These are phyloP conservation scores for Sinosuthora webbiana DNA, from an alignment of 2,113 vertebrate genomes.

Conservation along the genomic window DNA sequence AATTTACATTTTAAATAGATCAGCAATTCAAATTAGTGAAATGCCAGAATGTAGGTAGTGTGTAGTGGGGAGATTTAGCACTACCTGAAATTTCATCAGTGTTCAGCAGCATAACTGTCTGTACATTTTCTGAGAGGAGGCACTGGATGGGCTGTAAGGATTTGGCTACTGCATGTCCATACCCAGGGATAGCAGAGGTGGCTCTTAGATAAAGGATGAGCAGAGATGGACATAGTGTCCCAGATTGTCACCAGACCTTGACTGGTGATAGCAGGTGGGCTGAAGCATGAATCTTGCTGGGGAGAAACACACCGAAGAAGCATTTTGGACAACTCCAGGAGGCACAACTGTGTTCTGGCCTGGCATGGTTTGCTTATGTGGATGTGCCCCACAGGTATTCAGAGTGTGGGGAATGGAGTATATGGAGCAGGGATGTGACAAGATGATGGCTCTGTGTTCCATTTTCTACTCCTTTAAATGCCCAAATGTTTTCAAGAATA, in stretches of 20 bases:
- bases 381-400: neutral
- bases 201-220: neutral
- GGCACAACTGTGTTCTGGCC: fast-evolving
- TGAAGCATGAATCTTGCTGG: neutral
- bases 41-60: constrained; percentile 29
- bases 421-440: neutral
- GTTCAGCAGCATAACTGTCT: neutral
- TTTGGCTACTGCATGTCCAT: neutral
- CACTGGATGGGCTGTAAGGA: neutral
- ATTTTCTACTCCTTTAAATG: neutral
- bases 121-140: neutral
- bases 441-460: neutral
- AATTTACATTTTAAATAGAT: constrained; percentile 68
- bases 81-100: constrained; percentile 23
- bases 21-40: constrained; percentile 55
- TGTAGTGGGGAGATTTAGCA: neutral
- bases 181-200: neutral
- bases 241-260: neutral
- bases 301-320: neutral
- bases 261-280: neutral
- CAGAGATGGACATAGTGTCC: neutral
- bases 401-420: neutral
- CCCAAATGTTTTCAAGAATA: neutral
- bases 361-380: neutral
- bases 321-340: neutral